Base-by-base conservation (phyloP, 2,888 invertebrate genomes). In the Agrochola circellaris region DNA sequence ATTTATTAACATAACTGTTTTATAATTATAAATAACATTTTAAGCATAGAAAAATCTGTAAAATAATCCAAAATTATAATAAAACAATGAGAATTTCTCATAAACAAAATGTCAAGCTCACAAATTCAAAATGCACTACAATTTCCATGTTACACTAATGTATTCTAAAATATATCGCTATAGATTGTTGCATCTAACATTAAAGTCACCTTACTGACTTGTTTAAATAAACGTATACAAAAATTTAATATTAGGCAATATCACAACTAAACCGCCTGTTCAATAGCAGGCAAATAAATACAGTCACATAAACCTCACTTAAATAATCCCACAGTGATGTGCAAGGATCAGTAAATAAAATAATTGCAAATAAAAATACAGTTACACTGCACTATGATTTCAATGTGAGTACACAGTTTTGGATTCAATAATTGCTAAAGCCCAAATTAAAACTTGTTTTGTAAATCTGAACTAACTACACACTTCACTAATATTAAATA, bases 161-260 rank as follows among this genome's bases (percentile, higher is more conserved):
- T 89, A 91, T 71, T 89, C 91, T 93, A 91, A 91, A 92, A 92
- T 92, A 93, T 92, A 93, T 88, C 86, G 89, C 91, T 92, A 92
- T 91, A 92, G 79, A 91, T 93, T 93, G 93, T 93, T 91, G 93
- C 92, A 91, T 92, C 92, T 94, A 95, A 94, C 73, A 95, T 96
- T 96, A 95, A 94, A 93, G 96, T 96, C 96, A 96, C 94, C 85
- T 73, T 73, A 79, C 92, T 93, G 95, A 96, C 96, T 91, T 80
- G 83, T 82, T 94, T 94, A 95, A 94, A 92, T 95, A 95, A 96
- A 96, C 96, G 96, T 96, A 96, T 96, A 96, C 96, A 94, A 95
- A 95, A 95, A 92, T 91, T 94, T 95, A 92, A 95, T 90, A 94
- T 95, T 95, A 95, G 92, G 92, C 95, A 94, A 96, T 96, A 96